Percentiles rank a stretch among this genome's conserved stretches.
phyloP scores from a whole-genome alignment of 2,888 invertebrate genomes.

The Neria commutata region DNA sequence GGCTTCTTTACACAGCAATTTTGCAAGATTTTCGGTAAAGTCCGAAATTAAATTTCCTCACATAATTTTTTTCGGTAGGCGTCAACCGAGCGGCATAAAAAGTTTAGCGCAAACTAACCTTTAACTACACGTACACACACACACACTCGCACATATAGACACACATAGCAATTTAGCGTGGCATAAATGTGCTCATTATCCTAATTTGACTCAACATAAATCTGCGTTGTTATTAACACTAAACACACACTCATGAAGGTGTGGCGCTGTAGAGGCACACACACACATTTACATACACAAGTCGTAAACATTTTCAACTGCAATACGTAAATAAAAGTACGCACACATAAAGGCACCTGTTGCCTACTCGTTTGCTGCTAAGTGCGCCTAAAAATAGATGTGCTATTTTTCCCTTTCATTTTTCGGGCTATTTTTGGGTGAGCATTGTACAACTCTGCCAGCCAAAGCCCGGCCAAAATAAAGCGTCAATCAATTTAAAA shows the following conservation, averaged over 20 bases:
- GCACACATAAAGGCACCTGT: too few relatives aligned
- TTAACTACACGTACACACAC: background rate
- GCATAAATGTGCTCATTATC: too few relatives aligned
- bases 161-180: too few relatives aligned
- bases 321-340: too few relatives aligned
- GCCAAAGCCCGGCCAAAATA: too few relatives aligned
- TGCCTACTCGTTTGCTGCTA: background rate
- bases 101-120: background rate
- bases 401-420: too few relatives aligned
- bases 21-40: background rate
- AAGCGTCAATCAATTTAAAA: too few relatives aligned
- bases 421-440: too few relatives aligned
- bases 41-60: background rate
- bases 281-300: background rate
- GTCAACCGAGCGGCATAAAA: background rate
- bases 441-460: too few relatives aligned
- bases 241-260: background rate
- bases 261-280: background rate
- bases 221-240: background rate
- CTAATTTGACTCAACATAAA: background rate
- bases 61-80: background rate
- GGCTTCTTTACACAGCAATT: too few relatives aligned
- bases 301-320: background rate
- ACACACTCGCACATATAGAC: background rate
- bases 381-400: background rate